These are phyloP conservation scores for Manduca sexta DNA, from an alignment of 1,140 invertebrate genomes.

Conservation along the genomic window DNA sequence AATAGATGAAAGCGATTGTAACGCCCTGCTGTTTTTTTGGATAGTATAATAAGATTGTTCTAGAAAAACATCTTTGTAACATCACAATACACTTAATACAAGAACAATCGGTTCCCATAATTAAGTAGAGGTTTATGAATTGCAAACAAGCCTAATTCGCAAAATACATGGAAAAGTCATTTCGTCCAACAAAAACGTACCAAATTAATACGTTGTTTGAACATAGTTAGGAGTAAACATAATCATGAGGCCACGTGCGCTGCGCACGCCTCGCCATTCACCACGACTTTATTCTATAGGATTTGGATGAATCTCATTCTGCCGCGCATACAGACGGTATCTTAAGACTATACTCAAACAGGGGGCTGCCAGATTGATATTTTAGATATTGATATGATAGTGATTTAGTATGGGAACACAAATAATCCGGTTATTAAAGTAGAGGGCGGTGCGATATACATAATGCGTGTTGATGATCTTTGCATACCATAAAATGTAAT, in stretches of 20 bases:
- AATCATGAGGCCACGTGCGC: conserved; percentile 60
- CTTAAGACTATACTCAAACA: conserved; percentile 68
- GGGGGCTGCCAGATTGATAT: conserved; percentile 61
- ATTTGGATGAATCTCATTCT: conserved; percentile 64
- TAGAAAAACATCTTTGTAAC: no score
- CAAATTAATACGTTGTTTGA: conserved; percentile 73
- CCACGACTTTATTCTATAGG: conserved; percentile 39
- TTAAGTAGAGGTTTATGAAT: no score
- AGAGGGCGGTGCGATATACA: no score
- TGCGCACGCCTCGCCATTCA: conserved; percentile 50
- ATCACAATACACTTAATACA: no score
- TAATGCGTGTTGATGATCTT: no score
- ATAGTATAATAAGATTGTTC: no score
- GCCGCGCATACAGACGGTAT: conserved; percentile 42
- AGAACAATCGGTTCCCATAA: no score
- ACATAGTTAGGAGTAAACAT: conserved; percentile 66
- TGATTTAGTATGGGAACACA: conserved; percentile 67
- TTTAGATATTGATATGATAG: conserved; percentile 71
- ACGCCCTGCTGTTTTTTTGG: no score
- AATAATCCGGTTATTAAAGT: conserved; percentile 40
- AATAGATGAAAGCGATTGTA: no score
- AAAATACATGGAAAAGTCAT: conserved; percentile 43
- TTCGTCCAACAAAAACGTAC: conserved; percentile 51
- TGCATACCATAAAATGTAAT: no score
- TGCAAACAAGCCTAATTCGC: conserved; percentile 10